Evolutionary conservation across 2,113 vertebrate genomes (phyloP).

Genomic region (Eleginops maclovinus): DNA sequence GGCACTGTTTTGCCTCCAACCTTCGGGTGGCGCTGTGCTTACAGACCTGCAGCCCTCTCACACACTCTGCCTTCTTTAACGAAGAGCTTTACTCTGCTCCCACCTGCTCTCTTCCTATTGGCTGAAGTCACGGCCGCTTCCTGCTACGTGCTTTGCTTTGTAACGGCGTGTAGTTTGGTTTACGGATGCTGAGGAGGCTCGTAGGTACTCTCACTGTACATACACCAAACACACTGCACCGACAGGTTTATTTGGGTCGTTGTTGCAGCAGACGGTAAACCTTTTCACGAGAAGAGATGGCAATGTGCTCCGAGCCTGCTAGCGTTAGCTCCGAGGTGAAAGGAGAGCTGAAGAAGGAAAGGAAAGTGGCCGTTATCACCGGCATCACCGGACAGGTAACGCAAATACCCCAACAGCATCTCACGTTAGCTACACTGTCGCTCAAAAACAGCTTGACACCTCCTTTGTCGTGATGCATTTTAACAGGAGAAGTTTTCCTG

Average conservation of each 20-base stretch:
- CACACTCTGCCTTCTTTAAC: not conserved
- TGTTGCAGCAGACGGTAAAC: not conserved
- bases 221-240: not conserved
- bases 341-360: slow-evolving; percentile 24
- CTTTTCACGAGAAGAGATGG: slow-evolving; percentile 57
- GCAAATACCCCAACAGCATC: not conserved
- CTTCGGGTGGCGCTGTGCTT: slow-evolving; percentile 44
- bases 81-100: not conserved
- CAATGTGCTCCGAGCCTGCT: slow-evolving; percentile 44
- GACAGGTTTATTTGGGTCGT: not conserved
- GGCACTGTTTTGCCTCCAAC: not conserved
- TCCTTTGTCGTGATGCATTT: no score
- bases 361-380: slow-evolving; percentile 81
- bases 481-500: no score
- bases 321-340: slow-evolving; percentile 23
- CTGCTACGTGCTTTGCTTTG: slow-evolving; percentile 29
- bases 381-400: slow-evolving; percentile 85
- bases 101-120: slow-evolving; percentile 65
- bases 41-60: rapidly evolving
- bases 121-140: slow-evolving; percentile 46
- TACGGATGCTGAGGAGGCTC: slow-evolving; percentile 43
- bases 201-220: not conserved
- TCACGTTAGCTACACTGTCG: not conserved
- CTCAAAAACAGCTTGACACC: no score
- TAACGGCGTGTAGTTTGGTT: slow-evolving; percentile 23